A percentile compares a stretch with the other conserved stretches of the same genome.
Evolutionary conservation across 2,888 invertebrate species (phyloP).

Genomic region (Leucophenga montana): DNA sequence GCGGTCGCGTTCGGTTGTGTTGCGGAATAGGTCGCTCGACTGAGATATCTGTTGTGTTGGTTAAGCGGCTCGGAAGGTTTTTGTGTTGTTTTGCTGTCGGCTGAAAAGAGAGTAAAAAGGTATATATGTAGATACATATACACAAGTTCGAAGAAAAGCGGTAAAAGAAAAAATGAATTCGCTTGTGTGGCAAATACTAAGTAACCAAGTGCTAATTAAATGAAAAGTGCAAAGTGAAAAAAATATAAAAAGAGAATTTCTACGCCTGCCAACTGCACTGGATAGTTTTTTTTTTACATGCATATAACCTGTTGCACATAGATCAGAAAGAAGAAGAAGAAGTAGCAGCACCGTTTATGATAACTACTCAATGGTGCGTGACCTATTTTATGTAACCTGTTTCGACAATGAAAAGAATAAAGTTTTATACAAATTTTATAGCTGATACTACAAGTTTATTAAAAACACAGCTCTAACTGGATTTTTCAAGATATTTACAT

Average conservation of each 20-base stretch:
- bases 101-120: too few species aligned
- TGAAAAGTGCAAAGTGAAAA: constrained; percentile 14
- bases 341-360: not conserved
- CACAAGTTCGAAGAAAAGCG: too few species aligned
- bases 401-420: constrained; percentile 52
- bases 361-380: constrained; percentile 58
- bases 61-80: too few species aligned
- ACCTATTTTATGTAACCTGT: constrained; percentile 71
- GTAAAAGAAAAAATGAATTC: constrained; percentile 8
- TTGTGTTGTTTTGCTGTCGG: too few species aligned
- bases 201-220: not conserved
- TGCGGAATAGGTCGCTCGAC: too few species aligned
- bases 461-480: constrained; percentile 20
- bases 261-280: not conserved
- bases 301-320: constrained; percentile 24
- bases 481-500: constrained; percentile 2
- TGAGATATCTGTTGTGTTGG: too few species aligned
- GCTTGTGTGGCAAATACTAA: constrained; percentile 20
- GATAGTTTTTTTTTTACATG: too few species aligned
- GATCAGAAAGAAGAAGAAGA: not conserved
- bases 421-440: constrained; percentile 49
- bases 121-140: too few species aligned
- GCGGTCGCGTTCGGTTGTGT: too few species aligned
- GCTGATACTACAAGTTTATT: constrained; percentile 53
- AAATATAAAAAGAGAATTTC: not conserved